Percentiles rank a stretch among this genome's conserved stretches.
Conservation (phyloP, 2,888 invertebrate genomes). For the Mythimna lalbum region DNA sequence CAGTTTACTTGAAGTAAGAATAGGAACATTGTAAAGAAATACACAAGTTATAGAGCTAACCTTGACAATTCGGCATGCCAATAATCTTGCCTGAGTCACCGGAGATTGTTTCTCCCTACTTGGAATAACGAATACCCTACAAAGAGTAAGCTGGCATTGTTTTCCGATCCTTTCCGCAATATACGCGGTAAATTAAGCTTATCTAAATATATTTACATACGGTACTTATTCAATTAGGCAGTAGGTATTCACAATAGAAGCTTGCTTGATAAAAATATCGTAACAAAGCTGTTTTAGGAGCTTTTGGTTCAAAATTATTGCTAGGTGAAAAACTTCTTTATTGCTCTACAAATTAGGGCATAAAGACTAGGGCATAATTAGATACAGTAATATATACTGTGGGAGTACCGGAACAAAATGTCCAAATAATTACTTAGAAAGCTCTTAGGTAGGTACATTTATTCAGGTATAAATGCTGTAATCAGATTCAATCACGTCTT, state of each 20-base stretch:
- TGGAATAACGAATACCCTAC: slow-evolving; percentile 40
- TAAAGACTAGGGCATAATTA: slow-evolving; percentile 14
- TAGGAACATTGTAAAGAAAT: not conserved
- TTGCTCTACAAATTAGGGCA: not conserved
- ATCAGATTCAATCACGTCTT: slow-evolving; percentile 20
- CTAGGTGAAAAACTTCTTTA: not conserved
- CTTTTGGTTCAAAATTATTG: not conserved
- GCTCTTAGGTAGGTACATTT: slow-evolving; percentile 10
- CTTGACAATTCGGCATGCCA: slow-evolving; percentile 30
- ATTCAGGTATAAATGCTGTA: slow-evolving; percentile 14
- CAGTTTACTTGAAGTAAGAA: slow-evolving; percentile 1
- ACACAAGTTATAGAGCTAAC: slow-evolving; percentile 15
- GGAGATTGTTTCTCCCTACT: slow-evolving; percentile 31
- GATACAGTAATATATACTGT: slow-evolving; percentile 3
- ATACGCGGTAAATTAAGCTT: slow-evolving; percentile 33
- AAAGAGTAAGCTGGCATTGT: slow-evolving; percentile 44
- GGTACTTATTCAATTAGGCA: not conserved
- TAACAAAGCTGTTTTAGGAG: not conserved
- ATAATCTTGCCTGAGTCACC: slow-evolving; percentile 43
- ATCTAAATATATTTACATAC: slow-evolving; percentile 25
- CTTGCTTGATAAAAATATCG: not conserved
- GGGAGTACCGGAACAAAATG: slow-evolving; percentile 20
- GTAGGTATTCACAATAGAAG: not conserved
- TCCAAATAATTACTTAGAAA: slow-evolving; percentile 14
- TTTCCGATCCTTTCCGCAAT: slow-evolving; percentile 30